A percentile compares a stretch with the other conserved stretches of the same genome.
These are phyloP conservation scores for Coryphaenoides rupestris DNA, from an alignment of 2,113 vertebrate genomes.

Conservation along the genomic window DNA sequence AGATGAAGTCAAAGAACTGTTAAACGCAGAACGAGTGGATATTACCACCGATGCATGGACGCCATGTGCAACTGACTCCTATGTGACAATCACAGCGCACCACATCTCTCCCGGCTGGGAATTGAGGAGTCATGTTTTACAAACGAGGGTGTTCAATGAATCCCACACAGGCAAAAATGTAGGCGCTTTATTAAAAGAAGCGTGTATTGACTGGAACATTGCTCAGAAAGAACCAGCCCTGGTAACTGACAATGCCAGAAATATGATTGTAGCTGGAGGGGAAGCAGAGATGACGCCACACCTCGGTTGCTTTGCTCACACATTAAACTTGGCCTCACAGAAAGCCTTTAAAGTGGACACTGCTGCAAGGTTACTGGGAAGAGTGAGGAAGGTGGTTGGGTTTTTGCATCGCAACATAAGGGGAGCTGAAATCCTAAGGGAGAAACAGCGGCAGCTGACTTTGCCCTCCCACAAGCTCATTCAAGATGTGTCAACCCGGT, in stretches of 20 bases:
- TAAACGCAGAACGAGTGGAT: background rate
- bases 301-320: background rate
- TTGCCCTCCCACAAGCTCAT: constrained; percentile 10
- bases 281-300: constrained; percentile 6
- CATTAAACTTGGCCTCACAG: background rate
- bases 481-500: background rate
- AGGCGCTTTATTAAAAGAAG: background rate
- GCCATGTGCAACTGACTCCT: background rate
- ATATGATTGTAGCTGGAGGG: constrained; percentile 15
- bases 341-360: constrained; percentile 4
- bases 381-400: constrained; percentile 10
- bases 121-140: background rate
- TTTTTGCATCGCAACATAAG: constrained; percentile 15
- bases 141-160: background rate
- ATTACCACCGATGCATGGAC: background rate
- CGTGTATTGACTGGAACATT: constrained; percentile 13
- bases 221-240: constrained; percentile 12
- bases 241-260: constrained; percentile 4
- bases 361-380: background rate
- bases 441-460: constrained; percentile 3
- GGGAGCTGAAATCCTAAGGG: constrained; percentile 1
- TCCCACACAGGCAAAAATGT: constrained; percentile 2
- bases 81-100: background rate
- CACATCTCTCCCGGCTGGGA: background rate
- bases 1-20: background rate